phyloP scores from a whole-genome alignment of 2,888 invertebrate genomes.

The Stenurella melanura region DNA sequence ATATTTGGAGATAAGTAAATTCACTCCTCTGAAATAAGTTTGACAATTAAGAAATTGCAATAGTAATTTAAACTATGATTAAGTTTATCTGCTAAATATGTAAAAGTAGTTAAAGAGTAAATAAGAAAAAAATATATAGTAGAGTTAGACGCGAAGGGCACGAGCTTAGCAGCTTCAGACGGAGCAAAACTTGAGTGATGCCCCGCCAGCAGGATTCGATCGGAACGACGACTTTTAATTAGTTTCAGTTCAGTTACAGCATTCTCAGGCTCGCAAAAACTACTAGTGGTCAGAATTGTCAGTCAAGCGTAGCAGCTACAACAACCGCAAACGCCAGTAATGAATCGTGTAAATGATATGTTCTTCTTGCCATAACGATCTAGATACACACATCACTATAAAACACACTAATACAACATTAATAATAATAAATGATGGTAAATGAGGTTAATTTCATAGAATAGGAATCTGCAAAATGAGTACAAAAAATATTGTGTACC shows the following conservation, averaged over 20 bases:
- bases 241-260: slow-evolving; percentile 72
- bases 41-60: too few relatives aligned
- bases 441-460: neutral
- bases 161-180: slow-evolving; percentile 29
- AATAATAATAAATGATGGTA: slow-evolving; percentile 6
- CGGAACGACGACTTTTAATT: slow-evolving; percentile 72
- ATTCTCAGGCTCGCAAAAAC: slow-evolving; percentile 66
- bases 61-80: neutral
- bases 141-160: slow-evolving; percentile 7
- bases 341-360: slow-evolving; percentile 70
- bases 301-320: slow-evolving; percentile 67
- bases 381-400: slow-evolving; percentile 19
- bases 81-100: too few relatives aligned
- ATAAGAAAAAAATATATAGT: neutral
- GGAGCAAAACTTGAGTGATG: slow-evolving; percentile 66
- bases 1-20: too few relatives aligned
- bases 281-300: slow-evolving; percentile 68
- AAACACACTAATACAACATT: slow-evolving; percentile 18
- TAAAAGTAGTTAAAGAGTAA: too few relatives aligned
- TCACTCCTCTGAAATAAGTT: too few relatives aligned
- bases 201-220: slow-evolving; percentile 69
- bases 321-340: slow-evolving; percentile 68
- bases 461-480: too few relatives aligned
- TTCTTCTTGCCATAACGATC: slow-evolving; percentile 42
- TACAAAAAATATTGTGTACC: too few relatives aligned